Evolutionary conservation across 2,888 invertebrate species (phyloP), one percentile per base, ranked within the genome.

Genomic region (Drosophila dives): DNA sequence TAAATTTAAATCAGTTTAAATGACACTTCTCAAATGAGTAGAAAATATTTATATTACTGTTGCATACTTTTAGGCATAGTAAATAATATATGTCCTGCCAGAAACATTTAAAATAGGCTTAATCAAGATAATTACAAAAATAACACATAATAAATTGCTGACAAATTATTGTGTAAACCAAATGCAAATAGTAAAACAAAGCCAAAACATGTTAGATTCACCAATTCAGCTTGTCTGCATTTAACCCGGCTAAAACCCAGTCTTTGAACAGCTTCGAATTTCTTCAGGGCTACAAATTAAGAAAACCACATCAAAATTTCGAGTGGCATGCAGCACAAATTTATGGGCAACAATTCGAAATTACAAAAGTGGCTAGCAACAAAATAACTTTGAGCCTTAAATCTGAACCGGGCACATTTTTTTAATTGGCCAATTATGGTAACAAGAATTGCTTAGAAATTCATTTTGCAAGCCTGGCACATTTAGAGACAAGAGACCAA

Each of bases 351-450:
- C 32, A 48, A 42, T 55, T 59, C 63, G 68, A 65, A n/a, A 50
- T 50, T 50, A 33, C 49, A 49, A 26, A n/a, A 55, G 29, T 8
- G 4, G 23, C 23, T 15, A 15, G 45, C 51, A 48, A 34, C 49
- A 15, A 71, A 64, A 72, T 72, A 61, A 63, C 40, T 54, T 50
- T 59, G 55, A 56, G 54, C 58, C 56, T 60, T 60, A 73, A 73
- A 60, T 73, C 59, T 50, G 36, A 45, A 62, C 62, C 45, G 36
- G 68, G 58, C 77, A 70, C 74, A 71, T 40, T 86, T 45, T 45
- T 81, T 89, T 85, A 85, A 85, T 85, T 85, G 85, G 81, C 87
- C 85, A 85, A 85, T 85, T 85, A 84, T 69, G 72, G 60, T 64
- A 62, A 36, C 72, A 76, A 79, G 83, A 81, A 85, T 81, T 75